Percentiles rank a stretch among this genome's conserved stretches.
Conservation (phyloP, 2,797 vertebrate species). For the Xenops minutus region DNA sequence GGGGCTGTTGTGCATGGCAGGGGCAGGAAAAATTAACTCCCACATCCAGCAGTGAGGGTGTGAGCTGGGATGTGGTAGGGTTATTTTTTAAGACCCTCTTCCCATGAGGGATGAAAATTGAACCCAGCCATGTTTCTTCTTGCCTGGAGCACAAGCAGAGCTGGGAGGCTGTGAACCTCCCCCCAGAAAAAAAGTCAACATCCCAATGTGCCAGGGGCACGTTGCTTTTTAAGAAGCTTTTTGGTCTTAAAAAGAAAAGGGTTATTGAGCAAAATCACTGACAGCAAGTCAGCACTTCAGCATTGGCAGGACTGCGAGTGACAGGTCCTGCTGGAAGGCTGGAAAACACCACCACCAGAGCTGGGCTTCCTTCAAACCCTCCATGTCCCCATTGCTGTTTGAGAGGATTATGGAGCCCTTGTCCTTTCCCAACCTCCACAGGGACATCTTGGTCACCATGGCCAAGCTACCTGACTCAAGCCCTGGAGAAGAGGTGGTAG, state of each 20-base stretch:
- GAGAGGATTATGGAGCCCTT: neutral
- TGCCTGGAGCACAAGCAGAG: neutral
- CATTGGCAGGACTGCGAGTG: accelerated
- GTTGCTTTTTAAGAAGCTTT: neutral
- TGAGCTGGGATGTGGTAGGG: neutral
- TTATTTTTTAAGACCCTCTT: neutral
- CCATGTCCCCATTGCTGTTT: accelerated
- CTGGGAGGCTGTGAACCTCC: neutral
- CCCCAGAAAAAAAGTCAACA: neutral
- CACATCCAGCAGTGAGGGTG: neutral
- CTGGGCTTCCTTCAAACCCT: neutral
- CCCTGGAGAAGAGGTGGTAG: neutral
- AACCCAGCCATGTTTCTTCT: neutral
- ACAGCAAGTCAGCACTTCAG: neutral
- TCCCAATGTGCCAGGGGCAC: accelerated
- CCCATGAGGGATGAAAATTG: neutral
- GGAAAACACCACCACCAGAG: neutral
- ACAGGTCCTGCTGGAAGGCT: neutral
- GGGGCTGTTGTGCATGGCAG: accelerated
- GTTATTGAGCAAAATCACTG: neutral
- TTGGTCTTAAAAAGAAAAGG: neutral
- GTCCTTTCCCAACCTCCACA: accelerated
- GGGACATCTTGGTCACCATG: neutral
- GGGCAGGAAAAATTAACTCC: neutral
- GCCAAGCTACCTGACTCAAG: neutral